Percentiles rank a stretch among this genome's conserved stretches.
Conservation (phyloP, 2,888 invertebrate genomes). For the Catocala sponsa region DNA sequence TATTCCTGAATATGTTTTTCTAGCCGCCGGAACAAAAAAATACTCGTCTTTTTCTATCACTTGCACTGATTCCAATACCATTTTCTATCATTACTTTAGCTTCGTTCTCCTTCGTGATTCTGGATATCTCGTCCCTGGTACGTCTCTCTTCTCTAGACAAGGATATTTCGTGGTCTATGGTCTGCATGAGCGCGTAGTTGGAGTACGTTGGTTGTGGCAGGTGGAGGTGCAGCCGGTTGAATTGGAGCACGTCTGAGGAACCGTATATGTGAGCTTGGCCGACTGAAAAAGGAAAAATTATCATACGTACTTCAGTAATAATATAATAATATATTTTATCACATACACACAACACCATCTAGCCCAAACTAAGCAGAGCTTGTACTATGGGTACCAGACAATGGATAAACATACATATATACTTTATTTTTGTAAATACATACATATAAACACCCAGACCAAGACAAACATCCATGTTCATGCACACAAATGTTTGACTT, state of each 20-base stretch:
- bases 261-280: conserved; percentile 59
- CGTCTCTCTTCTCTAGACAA: conserved; percentile 85
- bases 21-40: conserved; percentile 1
- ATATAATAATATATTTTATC: too few species aligned
- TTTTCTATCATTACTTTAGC: conserved; percentile 59
- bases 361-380: too few species aligned
- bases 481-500: too few species aligned
- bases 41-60: conserved; percentile 28
- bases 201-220: conserved; percentile 65
- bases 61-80: conserved; percentile 26
- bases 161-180: conserved; percentile 90
- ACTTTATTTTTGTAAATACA: too few species aligned
- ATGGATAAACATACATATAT: too few species aligned
- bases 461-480: too few species aligned
- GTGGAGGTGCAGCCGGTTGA: conserved; percentile 67
- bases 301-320: too few species aligned
- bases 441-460: too few species aligned
- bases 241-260: conserved; percentile 67
- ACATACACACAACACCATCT: too few species aligned
- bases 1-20: too few species aligned
- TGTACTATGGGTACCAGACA: too few species aligned
- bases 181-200: conserved; percentile 92
- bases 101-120: conserved; percentile 76
- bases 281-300: conserved; percentile 48
- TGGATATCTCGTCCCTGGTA: conserved; percentile 82